Conservation (phyloP, 2,113 vertebrate species). For the Pelmatolapia mariae region DNA sequence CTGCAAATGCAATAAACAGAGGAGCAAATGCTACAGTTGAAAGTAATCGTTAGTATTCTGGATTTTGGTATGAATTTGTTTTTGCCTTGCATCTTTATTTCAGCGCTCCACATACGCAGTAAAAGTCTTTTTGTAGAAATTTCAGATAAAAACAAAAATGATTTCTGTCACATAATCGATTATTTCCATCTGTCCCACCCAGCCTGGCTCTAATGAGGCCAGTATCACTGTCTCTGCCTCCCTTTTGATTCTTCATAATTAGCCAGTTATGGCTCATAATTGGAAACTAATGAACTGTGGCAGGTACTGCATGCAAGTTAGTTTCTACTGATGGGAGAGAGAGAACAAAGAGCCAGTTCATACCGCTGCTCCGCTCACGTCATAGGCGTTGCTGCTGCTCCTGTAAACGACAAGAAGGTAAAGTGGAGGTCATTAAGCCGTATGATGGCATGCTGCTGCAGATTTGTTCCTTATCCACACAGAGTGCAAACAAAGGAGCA, state of each 20-base stretch:
- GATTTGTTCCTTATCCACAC: not conserved
- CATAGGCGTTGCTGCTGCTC: conserved; percentile 18
- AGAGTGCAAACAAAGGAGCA: not conserved
- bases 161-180: not conserved
- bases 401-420: conserved; percentile 21
- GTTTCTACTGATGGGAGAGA: not conserved
- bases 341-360: not conserved
- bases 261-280: not conserved
- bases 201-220: not conserved
- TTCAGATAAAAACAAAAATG: not conserved
- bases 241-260: not conserved
- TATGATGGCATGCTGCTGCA: not conserved
- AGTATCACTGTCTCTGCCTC: not conserved
- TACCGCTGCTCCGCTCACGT: conserved; percentile 32
- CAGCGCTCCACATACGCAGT: not conserved
- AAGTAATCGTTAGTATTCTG: not conserved
- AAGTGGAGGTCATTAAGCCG: not conserved
- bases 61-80: not conserved
- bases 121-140: not conserved
- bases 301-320: not conserved
- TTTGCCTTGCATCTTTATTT: not conserved
- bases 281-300: not conserved
- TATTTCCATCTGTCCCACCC: not conserved
- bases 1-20: not conserved
- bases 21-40: not conserved